Conservation (phyloP, 1,140 invertebrate species). For the Thaumatotibia leucotreta region DNA sequence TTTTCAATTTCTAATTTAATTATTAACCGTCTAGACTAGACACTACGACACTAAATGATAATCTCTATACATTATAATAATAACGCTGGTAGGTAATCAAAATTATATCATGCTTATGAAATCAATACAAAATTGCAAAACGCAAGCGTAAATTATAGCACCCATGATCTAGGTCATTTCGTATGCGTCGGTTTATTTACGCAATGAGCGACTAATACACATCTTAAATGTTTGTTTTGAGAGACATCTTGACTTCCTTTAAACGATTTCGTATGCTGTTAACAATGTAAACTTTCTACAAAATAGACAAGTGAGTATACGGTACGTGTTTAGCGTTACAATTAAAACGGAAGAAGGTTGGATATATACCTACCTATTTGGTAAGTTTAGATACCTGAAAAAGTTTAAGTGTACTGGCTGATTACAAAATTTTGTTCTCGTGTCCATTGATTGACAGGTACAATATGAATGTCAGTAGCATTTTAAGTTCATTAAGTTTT, state of each 20-base stretch:
- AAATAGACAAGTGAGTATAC: constrained; percentile 17
- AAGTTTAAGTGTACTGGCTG: background rate
- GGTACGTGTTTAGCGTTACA: constrained; percentile 20
- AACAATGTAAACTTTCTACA: constrained; percentile 26
- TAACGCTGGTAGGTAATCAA: background rate
- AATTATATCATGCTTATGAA: constrained; percentile 3
- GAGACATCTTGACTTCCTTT: constrained; percentile 26
- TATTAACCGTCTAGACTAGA: background rate
- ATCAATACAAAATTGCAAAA: background rate
- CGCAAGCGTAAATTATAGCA: constrained; percentile 2
- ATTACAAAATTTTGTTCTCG: background rate
- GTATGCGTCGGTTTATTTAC: background rate
- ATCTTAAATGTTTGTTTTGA: constrained; percentile 10
- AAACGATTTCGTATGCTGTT: constrained; percentile 27
- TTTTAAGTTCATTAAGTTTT: no score
- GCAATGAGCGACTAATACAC: background rate
- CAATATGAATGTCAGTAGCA: no score
- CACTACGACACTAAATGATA: background rate
- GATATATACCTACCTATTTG: background rate
- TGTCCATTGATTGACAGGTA: background rate
- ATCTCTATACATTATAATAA: background rate
- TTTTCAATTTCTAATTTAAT: no score
- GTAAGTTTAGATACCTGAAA: background rate
- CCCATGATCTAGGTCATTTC: background rate
- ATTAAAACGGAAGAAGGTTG: constrained; percentile 15